Base-by-base conservation (phyloP, 2,888 invertebrate genomes). In the Tethea ocularis region DNA sequence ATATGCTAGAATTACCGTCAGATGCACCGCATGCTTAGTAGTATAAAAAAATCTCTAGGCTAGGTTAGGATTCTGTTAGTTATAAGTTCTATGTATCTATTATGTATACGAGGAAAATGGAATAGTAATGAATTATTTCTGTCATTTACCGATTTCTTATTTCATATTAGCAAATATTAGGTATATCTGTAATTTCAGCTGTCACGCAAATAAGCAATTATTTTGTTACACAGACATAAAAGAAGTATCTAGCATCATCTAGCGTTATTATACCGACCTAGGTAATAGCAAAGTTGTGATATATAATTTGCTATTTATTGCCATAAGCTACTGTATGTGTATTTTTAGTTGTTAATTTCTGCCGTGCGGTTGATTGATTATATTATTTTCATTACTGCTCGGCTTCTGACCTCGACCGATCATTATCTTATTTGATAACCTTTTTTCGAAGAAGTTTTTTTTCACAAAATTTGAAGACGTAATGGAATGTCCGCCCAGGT, bases 341-440 rank as follows among this genome's bases (percentile, higher is more conserved):
- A 46, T 46, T 46, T n/a, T 46, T 46, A 20, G 46, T 46, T 8
- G 46, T 8, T 46, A 17, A 46, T 46, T 46, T 46, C 20, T 20
- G 46, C 46, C 20, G 41, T 41, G 7, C 41, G 17, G 41, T 17
- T 41, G 17, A 20, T 20, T 46, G 20, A 46, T 46, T 46, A 46
- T 20, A 41, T 20, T 46, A 46, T 46, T 46, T 46, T 17, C n/a
- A 46, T 46, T 17, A 46, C 10, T 46, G 10, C 10, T 17, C 20
- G 46, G 2, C 46, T 20, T 46, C 17, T 10, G 46, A 46, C 46
- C 46, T 46, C 46, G 46, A n/a, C 8, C 3, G 20, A 17, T 20
- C 46, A 20, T 46, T 46, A 2, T 46, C 46, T 46, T 20, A 46
- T 46, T 46, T 46, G 46, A 46, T 46, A 46, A 46, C 20, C 46